Base-by-base conservation (phyloP, 2,888 invertebrate species). In the Carpatolechia fugitivella region DNA sequence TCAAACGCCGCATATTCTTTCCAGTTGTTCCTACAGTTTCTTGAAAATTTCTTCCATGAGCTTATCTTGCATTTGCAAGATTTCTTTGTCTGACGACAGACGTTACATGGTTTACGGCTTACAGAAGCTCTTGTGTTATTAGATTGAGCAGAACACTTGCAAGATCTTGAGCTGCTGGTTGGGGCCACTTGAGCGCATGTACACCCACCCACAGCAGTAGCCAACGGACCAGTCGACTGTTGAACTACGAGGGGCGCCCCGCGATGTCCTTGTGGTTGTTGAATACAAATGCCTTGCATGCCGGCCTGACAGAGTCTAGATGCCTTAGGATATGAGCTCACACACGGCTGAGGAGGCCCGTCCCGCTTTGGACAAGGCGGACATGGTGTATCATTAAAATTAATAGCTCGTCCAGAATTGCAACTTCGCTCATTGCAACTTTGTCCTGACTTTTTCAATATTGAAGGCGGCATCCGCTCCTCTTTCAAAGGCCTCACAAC, bases 401-500 rank as follows among this genome's bases (percentile, higher is more conserved):
- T 38, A 1, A 38, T 13, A 38, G 7, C 7, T 4, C 35, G 3
- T 1, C 7, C 6, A 38, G 14, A 38, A 14, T 6, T 13, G 14
- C 13, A 13, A 14, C 6, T 13, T 3, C 13, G 38, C 6, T 7
- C 38, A 14, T 38, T 14, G 24, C 24, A 24, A 6, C 24, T 33
- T 33, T 33, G 33, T 33, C 33, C 11, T 6, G 33, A 10, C 16
- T 44, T 44, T 20, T 44, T 44, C 20, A 29, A 7, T 13, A 20
- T 44, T 1, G 44, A 29, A 5, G 13, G 29, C 6, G 44, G 44
- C 29, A 44, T 29, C 7, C 1, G 24, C 8, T 44, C 13, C 44
- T 29, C 31, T 16, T 4, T 20, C 10, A 31, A 5, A 14, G 73
- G 69, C 66, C 78, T 78, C 58, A 76, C 70, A n/a, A 76, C 60